These are phyloP conservation scores for Clinocottus analis DNA, from an alignment of 2,113 vertebrate genomes.

Conservation along the genomic window DNA sequence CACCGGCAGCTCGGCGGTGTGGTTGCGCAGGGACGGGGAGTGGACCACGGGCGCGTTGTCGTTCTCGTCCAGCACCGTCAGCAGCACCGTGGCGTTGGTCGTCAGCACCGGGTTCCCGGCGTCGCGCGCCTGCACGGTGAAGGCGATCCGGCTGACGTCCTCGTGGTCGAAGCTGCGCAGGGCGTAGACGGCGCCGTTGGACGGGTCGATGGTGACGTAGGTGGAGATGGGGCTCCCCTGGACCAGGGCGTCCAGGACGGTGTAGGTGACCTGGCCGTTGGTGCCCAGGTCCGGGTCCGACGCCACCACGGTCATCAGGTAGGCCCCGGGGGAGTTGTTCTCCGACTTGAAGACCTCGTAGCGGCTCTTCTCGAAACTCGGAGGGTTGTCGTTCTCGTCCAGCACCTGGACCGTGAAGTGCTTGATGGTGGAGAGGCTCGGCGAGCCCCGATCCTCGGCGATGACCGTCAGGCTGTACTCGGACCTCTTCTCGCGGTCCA, in stretches of 20 bases:
- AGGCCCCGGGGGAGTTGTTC: slow-evolving; percentile 95
- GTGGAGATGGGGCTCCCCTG: slow-evolving; percentile 91
- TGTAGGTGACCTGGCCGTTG: slow-evolving; percentile 96
- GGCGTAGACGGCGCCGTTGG: slow-evolving; percentile 94
- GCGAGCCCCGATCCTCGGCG: slow-evolving; percentile 92
- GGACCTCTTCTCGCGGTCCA: slow-evolving; percentile 95
- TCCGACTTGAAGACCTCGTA: slow-evolving; percentile 96
- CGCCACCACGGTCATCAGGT: slow-evolving; percentile 93
- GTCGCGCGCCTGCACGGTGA: slow-evolving; percentile 92
- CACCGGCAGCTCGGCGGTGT: slow-evolving; percentile 90
- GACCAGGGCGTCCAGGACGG: slow-evolving; percentile 88
- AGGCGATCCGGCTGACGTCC: slow-evolving; percentile 91
- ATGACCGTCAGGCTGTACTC: slow-evolving; percentile 97
- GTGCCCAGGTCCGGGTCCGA: slow-evolving; percentile 93
- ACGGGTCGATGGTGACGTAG: slow-evolving; percentile 96
- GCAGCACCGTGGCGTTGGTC: slow-evolving; percentile 90
- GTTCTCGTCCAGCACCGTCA: slow-evolving; percentile 95
- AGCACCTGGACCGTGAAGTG: slow-evolving; percentile 95
- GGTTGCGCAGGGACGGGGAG: slow-evolving; percentile 88
- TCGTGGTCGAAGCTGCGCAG: slow-evolving; percentile 95
- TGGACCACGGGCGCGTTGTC: slow-evolving; percentile 93
- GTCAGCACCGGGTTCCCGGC: slow-evolving; percentile 85
- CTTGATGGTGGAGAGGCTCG: slow-evolving; percentile 94
- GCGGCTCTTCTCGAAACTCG: slow-evolving; percentile 92
- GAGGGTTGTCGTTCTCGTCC: slow-evolving; percentile 98